Conservation (phyloP, 2,113 vertebrate species). For the Edolisoma coerulescens region DNA sequence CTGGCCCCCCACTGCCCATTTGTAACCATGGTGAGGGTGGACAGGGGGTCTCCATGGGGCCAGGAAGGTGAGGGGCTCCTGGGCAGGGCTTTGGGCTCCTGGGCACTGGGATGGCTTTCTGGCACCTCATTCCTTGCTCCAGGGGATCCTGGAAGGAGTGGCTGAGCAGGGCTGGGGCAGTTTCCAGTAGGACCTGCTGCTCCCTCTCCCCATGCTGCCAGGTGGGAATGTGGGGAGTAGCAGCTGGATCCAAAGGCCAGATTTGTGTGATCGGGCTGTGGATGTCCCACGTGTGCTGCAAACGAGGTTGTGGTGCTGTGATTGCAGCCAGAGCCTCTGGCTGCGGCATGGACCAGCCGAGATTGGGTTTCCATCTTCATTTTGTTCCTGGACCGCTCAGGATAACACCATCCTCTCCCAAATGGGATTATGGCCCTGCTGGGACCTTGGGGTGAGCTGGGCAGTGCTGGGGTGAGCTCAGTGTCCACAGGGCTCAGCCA, state of each 20-base stretch:
- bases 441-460: not conserved
- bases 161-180: not conserved
- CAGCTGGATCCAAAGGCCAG: not conserved
- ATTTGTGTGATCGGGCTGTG: not conserved
- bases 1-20: too few species aligned
- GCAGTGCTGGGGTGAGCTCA: not conserved
- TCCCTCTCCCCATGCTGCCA: not conserved
- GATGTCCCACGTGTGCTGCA: not conserved
- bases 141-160: not conserved
- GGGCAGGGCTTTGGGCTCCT: not conserved
- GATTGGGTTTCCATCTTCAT: not conserved
- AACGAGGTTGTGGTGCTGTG: not conserved
- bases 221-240: rapidly evolving
- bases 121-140: too few species aligned
- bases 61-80: not conserved
- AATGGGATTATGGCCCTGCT: not conserved
- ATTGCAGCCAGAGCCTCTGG: not conserved
- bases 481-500: not conserved
- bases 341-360: not conserved
- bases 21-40: not conserved
- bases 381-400: not conserved
- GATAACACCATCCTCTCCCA: not conserved
- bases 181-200: not conserved
- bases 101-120: not conserved
- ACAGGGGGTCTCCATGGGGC: too few species aligned